Evolutionary conservation across 2,888 invertebrate species (phyloP), one percentile per base, ranked within the genome.

Genomic region (Zele albiditarsus): DNA sequence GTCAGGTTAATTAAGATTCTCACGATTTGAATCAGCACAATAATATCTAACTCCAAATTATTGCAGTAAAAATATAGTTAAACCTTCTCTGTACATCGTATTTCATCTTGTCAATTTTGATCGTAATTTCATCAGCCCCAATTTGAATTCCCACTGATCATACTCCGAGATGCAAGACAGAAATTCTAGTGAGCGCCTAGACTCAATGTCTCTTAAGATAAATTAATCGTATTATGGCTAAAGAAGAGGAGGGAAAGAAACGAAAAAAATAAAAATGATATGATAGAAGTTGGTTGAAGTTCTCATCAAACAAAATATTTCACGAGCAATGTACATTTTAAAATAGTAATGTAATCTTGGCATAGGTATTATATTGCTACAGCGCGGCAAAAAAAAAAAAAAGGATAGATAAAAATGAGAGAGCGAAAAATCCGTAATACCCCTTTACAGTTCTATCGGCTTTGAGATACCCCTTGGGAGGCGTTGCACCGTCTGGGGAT

Each of bases 391-490:
- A 27, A n/a, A 5, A 31, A 16, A 58, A 66, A 42, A 68, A 65
- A 71, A 49, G 27, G 71, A 75, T 33, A 67, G 46, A 63, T 63
- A 46, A 16, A 46, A 49, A 46, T 25, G 20, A 6, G 23, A 71
- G 42, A 63, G 28, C 14, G 46, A 71, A 63, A 65, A 65, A 73
- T 58, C 70, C 75, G 73, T 76, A 79, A 83, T 82, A 80, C 71
- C 53, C 73, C 78, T 79, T 82, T 80, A 79, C 76, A 78, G 77
- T 79, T 71, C 73, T 73, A 77, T 74, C 68, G 49, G 72, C 75
- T 73, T 67, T 58, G 63, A 67, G 71, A 76, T 63, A 72, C 66
- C 67, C 72, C 46, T 25, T 23, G 71, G 76, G 76, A 78, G 77
- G 77, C 76, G 77, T 78, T 76, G 79, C 75, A 78, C 73, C 71